Evolutionary conservation across 2,888 invertebrate genomes (phyloP).

Genomic region (Tethea ocularis): DNA sequence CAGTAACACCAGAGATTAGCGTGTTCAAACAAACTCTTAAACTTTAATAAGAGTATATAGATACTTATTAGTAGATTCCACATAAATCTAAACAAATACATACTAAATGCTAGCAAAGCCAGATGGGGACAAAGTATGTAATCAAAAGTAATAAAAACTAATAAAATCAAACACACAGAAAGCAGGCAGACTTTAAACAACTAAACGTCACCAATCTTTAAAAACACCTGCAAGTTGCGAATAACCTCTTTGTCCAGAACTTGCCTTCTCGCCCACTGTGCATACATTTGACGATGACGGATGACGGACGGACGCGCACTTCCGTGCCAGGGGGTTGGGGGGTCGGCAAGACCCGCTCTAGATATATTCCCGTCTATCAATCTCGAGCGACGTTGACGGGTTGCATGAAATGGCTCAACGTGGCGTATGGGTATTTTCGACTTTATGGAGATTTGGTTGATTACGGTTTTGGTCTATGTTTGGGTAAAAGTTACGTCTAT

Average conservation of each 20-base stretch:
- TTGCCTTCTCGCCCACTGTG: conserved; percentile 33
- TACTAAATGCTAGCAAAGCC: too few relatives aligned
- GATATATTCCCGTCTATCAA: conserved; percentile 71
- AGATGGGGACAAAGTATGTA: too few relatives aligned
- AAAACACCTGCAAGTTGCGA: conserved; percentile 19
- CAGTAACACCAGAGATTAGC: too few relatives aligned
- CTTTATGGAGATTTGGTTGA: conserved; percentile 19
- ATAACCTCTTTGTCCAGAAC: conserved; percentile 34
- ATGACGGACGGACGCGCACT: conserved; percentile 58
- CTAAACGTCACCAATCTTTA: background rate
- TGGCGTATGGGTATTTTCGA: conserved; percentile 40
- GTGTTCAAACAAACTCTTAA: too few relatives aligned
- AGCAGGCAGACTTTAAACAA: too few relatives aligned
- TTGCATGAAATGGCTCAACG: conserved; percentile 52
- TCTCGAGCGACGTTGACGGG: conserved; percentile 65
- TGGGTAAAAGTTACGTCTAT: background rate
- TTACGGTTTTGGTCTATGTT: background rate
- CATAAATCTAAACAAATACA: too few relatives aligned
- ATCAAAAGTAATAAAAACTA: too few relatives aligned
- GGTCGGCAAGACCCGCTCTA: conserved; percentile 54
- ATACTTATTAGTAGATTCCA: too few relatives aligned
- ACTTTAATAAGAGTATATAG: too few relatives aligned
- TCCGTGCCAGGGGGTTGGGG: conserved; percentile 32
- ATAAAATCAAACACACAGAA: background rate
- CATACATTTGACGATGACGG: conserved; percentile 63